These are phyloP conservation scores for Bubo bubo DNA, from an alignment of 2,113 vertebrate genomes.

Conservation along the genomic window DNA sequence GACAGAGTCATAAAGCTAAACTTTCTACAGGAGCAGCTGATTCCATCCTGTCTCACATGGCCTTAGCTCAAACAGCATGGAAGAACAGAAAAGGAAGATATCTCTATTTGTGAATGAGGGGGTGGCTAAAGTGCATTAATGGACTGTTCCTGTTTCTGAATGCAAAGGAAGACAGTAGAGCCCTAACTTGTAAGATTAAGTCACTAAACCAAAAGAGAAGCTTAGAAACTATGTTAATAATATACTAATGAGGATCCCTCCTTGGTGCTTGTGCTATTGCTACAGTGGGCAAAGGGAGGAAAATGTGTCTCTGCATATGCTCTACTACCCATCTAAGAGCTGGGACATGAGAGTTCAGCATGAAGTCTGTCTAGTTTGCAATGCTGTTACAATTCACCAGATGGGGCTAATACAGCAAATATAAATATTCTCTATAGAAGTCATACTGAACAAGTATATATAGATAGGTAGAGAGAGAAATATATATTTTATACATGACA, in stretches of 20 bases:
- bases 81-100: background rate
- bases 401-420: conserved; percentile 65
- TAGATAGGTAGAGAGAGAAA: background rate
- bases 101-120: background rate
- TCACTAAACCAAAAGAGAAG: background rate
- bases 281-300: background rate
- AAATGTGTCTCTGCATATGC: background rate
- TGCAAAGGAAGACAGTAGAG: background rate
- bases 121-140: background rate
- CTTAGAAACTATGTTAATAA: background rate
- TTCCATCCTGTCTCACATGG: background rate
- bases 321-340: background rate
- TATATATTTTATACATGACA: background rate
- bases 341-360: background rate
- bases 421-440: background rate
- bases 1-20: background rate
- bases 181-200: background rate
- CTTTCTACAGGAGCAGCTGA: background rate
- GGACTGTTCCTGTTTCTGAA: background rate
- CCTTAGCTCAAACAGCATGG: background rate
- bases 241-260: background rate
- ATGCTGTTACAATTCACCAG: conserved; percentile 53
- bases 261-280: background rate
- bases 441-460: background rate
- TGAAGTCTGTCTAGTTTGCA: conserved; percentile 31